Evolutionary conservation across 2,113 vertebrate genomes (phyloP).

Genomic region (Aspiorhynchus laticeps): DNA sequence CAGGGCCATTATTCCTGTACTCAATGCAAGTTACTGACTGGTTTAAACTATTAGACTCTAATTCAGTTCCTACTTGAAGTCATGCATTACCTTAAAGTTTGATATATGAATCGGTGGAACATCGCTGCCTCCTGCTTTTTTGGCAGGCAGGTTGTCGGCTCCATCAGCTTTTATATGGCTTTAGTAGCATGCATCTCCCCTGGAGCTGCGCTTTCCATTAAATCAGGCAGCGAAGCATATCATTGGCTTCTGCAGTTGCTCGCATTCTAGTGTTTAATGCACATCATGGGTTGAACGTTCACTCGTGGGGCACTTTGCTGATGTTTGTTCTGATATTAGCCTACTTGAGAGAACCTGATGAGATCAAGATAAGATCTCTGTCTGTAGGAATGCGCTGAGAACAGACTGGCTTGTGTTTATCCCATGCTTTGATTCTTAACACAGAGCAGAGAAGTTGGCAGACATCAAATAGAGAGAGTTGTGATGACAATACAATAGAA

Average conservation of each 20-base stretch:
- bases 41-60: neutral
- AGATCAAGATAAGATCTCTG: conserved; percentile 39
- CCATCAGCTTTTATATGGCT: conserved; percentile 38
- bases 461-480: neutral
- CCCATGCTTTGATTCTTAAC: conserved; percentile 5
- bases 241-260: conserved; percentile 43
- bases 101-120: neutral
- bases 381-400: neutral
- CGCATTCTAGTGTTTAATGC: conserved; percentile 45
- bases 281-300: conserved; percentile 39
- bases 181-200: conserved; percentile 34
- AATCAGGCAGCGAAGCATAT: conserved; percentile 49
- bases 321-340: conserved; percentile 26
- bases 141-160: conserved; percentile 33
- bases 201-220: conserved; percentile 46
- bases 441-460: conserved; percentile 19
- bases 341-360: conserved; percentile 38
- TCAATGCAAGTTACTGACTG: neutral
- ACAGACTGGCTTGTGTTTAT: conserved; percentile 9
- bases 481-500: conserved; percentile 1
- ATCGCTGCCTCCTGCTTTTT: conserved; percentile 33
- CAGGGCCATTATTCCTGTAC: neutral
- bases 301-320: conserved; percentile 3
- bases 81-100: conserved; percentile 1
- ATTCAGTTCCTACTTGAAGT: neutral